These are phyloP conservation scores for Epizoanthus illoricatus DNA, from an alignment of 92 coral and sea anemone species.

Conservation along the genomic window DNA sequence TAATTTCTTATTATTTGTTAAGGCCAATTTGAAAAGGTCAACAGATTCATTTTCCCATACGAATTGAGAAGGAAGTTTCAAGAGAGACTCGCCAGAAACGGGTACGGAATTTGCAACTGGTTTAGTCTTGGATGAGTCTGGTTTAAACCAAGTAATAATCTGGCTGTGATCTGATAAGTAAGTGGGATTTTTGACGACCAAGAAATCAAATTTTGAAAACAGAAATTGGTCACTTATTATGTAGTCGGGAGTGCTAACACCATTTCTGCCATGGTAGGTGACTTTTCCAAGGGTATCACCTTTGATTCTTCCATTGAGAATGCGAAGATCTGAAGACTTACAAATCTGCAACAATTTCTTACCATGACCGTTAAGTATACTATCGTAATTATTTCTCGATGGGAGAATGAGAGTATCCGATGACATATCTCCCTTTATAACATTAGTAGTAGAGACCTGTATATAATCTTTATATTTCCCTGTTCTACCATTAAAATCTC, in stretches of 20 bases:
- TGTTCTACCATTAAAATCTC: constrained; percentile 38
- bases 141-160: constrained; percentile 9
- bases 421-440: neutral
- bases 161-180: constrained; percentile 47
- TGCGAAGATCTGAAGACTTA: constrained; percentile 44
- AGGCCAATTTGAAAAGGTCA: constrained; percentile 2
- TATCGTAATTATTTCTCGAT: constrained; percentile 49
- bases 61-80: constrained; percentile 38
- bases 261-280: constrained; percentile 41
- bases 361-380: constrained; percentile 41
- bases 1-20: constrained; percentile 21
- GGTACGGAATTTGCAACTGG: neutral
- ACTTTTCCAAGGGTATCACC: constrained; percentile 50
- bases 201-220: constrained; percentile 15
- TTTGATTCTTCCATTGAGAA: constrained; percentile 51
- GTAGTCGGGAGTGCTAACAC: constrained; percentile 45
- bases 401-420: neutral
- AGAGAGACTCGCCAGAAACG: neutral
- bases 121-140: neutral
- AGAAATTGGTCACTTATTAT: constrained; percentile 25
- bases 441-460: neutral
- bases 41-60: constrained; percentile 39
- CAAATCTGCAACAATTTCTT: constrained; percentile 48
- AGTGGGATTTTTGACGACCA: constrained; percentile 46
- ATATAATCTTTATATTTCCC: constrained; percentile 22